Percentiles rank a stretch among this genome's conserved stretches.
Evolutionary conservation across 2,797 vertebrate species (phyloP).

Genomic region (Nothura maculosa): DNA sequence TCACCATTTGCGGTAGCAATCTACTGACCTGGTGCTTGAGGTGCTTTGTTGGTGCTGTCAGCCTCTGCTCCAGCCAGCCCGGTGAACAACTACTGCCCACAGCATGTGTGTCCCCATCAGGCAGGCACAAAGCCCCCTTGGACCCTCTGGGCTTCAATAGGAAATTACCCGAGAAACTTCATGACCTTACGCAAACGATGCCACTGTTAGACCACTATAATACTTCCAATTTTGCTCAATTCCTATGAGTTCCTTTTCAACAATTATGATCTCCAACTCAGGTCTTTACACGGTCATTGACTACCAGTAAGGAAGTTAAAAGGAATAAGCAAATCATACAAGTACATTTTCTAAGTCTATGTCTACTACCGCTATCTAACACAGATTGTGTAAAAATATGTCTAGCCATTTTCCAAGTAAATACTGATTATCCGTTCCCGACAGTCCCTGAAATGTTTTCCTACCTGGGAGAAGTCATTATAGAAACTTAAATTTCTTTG

Average conservation of each 20-base stretch:
- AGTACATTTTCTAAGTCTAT: neutral
- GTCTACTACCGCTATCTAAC: neutral
- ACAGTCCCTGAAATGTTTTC: neutral
- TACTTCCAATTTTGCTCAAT: neutral
- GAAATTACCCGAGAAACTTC: too few species aligned
- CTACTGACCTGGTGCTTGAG: neutral
- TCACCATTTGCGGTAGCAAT: neutral
- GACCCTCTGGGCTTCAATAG: neutral
- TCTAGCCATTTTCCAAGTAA: neutral
- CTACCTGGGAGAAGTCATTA: neutral
- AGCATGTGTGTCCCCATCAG: neutral
- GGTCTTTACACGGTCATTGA: neutral
- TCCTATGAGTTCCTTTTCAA: neutral
- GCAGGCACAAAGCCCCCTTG: neutral
- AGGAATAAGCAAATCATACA: neutral
- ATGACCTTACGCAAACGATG: neutral
- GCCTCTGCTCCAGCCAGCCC: neutral
- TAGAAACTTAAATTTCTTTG: neutral
- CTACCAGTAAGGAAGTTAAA: neutral
- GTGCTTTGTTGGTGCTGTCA: neutral
- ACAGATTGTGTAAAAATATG: neutral
- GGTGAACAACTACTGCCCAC: neutral
- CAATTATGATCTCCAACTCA: neutral
- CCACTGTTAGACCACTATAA: neutral
- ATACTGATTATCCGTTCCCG: neutral